Conservation (phyloP, 1,140 invertebrate species). For the Trachelipus rathkii region DNA sequence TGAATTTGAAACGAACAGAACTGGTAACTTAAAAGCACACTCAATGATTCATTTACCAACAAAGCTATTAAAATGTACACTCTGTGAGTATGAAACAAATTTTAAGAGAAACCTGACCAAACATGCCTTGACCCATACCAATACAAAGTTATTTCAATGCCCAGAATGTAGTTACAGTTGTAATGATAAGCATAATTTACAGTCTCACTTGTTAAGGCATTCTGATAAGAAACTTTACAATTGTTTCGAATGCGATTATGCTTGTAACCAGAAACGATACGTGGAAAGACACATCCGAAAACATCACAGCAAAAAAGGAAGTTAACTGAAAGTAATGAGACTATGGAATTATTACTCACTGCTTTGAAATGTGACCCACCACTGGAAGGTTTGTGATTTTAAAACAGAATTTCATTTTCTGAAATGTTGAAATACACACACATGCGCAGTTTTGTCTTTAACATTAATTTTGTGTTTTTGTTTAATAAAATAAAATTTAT, state of each 20-base stretch:
- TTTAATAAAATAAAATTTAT: no score
- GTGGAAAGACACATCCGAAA: slow-evolving; percentile 3
- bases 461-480: no score
- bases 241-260: slow-evolving; percentile 22
- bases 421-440: no score
- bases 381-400: no score
- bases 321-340: no score
- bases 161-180: slow-evolving; percentile 11
- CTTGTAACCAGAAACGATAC: slow-evolving; percentile 13
- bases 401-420: no score
- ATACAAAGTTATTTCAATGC: slow-evolving; percentile 18
- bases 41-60: neutral
- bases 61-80: slow-evolving; percentile 19
- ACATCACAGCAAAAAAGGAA: slow-evolving; percentile 14
- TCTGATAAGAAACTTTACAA: slow-evolving; percentile 20
- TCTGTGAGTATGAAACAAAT: slow-evolving; percentile 18
- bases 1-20: neutral
- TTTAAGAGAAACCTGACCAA: slow-evolving; percentile 19
- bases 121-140: slow-evolving; percentile 20
- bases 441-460: no score
- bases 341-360: no score
- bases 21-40: no score
- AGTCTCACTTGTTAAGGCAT: slow-evolving; percentile 17
- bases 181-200: neutral
- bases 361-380: no score